A percentile compares a stretch with the other conserved stretches of the same genome.
These are phyloP conservation scores for Bombyx huttoni DNA, from an alignment of 2,888 invertebrate species.

Conservation along the genomic window DNA sequence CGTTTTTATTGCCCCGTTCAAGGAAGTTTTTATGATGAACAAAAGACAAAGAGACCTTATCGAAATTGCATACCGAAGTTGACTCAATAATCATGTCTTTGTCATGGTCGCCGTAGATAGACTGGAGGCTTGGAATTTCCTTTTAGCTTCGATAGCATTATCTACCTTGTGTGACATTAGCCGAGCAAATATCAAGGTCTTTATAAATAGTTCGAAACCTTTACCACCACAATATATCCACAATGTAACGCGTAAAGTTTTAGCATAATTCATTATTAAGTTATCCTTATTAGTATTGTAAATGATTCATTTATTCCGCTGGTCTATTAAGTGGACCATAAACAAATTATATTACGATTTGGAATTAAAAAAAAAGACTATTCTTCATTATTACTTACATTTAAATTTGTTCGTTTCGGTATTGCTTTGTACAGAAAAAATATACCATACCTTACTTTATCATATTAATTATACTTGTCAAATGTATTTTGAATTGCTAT, in stretches of 20 bases:
- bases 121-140: conserved; percentile 29
- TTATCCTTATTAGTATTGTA: too few species aligned
- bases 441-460: too few species aligned
- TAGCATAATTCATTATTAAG: too few species aligned
- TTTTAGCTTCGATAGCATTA: conserved; percentile 30
- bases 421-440: too few species aligned
- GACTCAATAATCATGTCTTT: conserved; percentile 21
- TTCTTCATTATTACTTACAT: too few species aligned
- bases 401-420: too few species aligned
- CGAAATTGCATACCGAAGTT: conserved; percentile 25
- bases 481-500: too few species aligned
- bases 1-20: background rate
- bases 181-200: conserved; percentile 34
- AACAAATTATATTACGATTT: too few species aligned
- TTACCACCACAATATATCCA: conserved; percentile 3
- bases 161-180: conserved; percentile 22
- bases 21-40: conserved; percentile 1
- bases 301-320: too few species aligned
- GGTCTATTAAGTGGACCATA: too few species aligned
- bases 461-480: too few species aligned
- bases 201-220: conserved; percentile 8
- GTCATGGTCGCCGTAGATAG: conserved; percentile 22
- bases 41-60: conserved; percentile 23
- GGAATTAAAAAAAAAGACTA: too few species aligned
- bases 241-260: background rate